Evolutionary conservation across 2,888 invertebrate species (phyloP).

Genomic region (Salpingus planirostris): DNA sequence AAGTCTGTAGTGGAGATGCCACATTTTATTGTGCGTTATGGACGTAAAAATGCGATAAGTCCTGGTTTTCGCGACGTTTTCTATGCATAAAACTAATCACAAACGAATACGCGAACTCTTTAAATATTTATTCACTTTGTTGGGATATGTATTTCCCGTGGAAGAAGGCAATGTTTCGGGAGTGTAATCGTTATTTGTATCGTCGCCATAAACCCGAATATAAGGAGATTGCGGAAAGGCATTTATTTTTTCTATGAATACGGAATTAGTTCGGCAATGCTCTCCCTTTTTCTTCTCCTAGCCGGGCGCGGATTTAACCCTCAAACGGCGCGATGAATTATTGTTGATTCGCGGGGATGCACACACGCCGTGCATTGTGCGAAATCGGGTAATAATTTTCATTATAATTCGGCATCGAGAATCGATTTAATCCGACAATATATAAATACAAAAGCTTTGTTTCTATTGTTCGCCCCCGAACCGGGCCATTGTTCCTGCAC

Average conservation of each 20-base stretch:
- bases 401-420: constrained; percentile 12
- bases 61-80: not conserved
- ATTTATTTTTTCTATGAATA: constrained; percentile 36
- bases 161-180: constrained; percentile 6
- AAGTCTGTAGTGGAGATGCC: too few species aligned
- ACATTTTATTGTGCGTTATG: too few species aligned
- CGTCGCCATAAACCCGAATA: constrained; percentile 28
- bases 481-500: constrained; percentile 14
- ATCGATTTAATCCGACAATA: constrained; percentile 17
- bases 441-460: constrained; percentile 17
- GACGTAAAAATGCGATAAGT: too few species aligned
- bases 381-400: too few species aligned
- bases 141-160: constrained; percentile 12
- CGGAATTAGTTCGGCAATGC: constrained; percentile 23
- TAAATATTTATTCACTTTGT: constrained; percentile 7
- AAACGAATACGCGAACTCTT: too few species aligned
- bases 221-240: constrained; percentile 28
- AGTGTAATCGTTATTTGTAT: constrained; percentile 14
- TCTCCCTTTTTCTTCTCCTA: too few species aligned
- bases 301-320: too few species aligned
- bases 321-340: too few species aligned
- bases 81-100: too few species aligned
- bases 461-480: constrained; percentile 12
- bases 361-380: too few species aligned
- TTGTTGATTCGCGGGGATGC: too few species aligned